Conservation (phyloP, 2,888 invertebrate species). For the Melipona bicolor region DNA sequence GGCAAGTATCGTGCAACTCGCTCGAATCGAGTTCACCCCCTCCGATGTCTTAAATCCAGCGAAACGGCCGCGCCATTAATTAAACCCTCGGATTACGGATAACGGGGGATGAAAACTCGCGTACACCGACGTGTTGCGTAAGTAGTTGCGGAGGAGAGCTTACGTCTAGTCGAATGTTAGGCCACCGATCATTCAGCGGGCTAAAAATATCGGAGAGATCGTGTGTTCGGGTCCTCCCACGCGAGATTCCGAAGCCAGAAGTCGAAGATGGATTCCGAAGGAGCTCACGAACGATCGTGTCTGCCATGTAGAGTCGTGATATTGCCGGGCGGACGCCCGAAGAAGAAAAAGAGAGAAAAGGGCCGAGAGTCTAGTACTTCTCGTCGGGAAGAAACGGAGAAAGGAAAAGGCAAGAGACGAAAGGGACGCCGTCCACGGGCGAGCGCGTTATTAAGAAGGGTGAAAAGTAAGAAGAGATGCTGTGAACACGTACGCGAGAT, state of each 20-base stretch:
- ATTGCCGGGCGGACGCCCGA: not conserved
- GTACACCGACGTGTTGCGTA: not conserved
- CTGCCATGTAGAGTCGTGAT: not conserved
- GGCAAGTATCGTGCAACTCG: not conserved
- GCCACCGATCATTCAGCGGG: not conserved
- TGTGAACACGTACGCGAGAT: not conserved
- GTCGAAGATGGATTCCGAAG: not conserved
- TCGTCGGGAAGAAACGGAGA: not conserved
- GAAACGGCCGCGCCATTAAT: not conserved
- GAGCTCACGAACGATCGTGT: constrained; percentile 4
- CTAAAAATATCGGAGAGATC: constrained; percentile 39
- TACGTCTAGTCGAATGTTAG: constrained; percentile 17
- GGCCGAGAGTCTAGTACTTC: not conserved
- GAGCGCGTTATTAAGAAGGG: not conserved
- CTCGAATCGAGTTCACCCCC: not conserved
- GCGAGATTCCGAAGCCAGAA: not conserved
- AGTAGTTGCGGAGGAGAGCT: not conserved
- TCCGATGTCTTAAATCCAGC: not conserved
- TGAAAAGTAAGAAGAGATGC: not conserved
- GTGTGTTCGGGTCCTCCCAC: constrained; percentile 5
- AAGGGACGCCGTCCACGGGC: not conserved
- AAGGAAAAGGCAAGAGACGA: not conserved
- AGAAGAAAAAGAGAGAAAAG: not conserved
- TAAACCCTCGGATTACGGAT: not conserved
- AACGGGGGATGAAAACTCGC: not conserved